These are phyloP conservation scores for Drosophila ohnishii DNA, from an alignment of 1,140 invertebrate species.

Conservation along the genomic window DNA sequence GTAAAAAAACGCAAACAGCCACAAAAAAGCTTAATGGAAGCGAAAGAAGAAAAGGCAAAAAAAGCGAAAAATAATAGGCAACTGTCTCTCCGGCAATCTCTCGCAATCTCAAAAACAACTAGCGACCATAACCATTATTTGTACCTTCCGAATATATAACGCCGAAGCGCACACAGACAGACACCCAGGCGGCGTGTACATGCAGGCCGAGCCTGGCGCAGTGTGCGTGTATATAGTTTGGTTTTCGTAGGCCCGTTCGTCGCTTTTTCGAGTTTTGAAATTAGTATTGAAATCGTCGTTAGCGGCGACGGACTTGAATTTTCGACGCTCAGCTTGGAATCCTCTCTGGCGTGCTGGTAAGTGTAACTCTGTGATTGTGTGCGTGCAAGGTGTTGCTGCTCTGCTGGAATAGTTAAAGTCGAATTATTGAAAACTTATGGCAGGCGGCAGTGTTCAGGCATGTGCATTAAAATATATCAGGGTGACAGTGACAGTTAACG, in stretches of 20 bases:
- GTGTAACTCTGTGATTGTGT: conserved; percentile 25
- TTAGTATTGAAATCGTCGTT: conserved; percentile 73
- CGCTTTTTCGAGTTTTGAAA: conserved; percentile 76
- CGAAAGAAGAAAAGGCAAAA: conserved; percentile 31
- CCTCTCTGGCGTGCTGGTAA: conserved; percentile 42
- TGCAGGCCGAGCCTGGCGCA: conserved; percentile 1
- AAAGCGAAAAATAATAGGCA: conserved; percentile 41
- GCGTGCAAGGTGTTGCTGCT: conserved; percentile 41
- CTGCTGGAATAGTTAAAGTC: conserved; percentile 68
- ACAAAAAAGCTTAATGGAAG: conserved; percentile 30
- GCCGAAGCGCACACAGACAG: conserved; percentile 30
- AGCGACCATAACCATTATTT: conserved; percentile 60
- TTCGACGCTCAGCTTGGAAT: conserved; percentile 10
- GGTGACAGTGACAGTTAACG: neutral
- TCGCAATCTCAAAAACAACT: conserved; percentile 58
- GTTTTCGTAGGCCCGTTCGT: conserved; percentile 77
- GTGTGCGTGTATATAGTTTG: conserved; percentile 54
- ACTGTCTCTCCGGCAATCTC: conserved; percentile 54
- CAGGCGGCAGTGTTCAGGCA: neutral
- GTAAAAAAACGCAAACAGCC: conserved; percentile 21
- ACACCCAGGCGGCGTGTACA: conserved; percentile 11
- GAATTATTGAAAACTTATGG: conserved; percentile 59
- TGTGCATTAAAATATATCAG: conserved; percentile 30
- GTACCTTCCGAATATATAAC: conserved; percentile 58
- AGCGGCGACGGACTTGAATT: conserved; percentile 60